Evolutionary conservation across 2,888 invertebrate genomes (phyloP).

Genomic region (Pseudococcus viburni): DNA sequence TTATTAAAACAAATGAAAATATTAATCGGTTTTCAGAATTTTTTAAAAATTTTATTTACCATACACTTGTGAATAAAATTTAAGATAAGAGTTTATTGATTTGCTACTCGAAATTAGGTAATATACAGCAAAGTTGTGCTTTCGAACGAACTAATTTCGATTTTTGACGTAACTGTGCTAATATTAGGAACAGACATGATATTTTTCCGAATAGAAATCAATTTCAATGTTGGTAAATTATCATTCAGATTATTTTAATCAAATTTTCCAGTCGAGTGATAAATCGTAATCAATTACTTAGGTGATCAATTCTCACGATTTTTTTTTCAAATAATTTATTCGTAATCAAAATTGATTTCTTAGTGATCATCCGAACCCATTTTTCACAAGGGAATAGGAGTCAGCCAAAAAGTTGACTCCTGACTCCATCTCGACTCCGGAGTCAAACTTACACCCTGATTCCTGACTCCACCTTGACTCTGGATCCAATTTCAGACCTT

Average conservation of each 20-base stretch:
- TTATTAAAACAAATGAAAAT: background rate
- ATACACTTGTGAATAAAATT: background rate
- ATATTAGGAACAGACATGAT: background rate
- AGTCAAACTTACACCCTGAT: too few species aligned
- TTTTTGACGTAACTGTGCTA: background rate
- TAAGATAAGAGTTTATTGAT: background rate
- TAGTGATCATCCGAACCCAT: too few species aligned
- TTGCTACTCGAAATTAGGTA: background rate
- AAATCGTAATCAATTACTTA: too few species aligned
- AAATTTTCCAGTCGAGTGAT: too few species aligned
- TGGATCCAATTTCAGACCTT: too few species aligned
- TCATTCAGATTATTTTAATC: background rate
- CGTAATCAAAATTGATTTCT: too few species aligned
- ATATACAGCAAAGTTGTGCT: background rate
- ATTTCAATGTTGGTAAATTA: background rate
- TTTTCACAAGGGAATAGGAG: too few species aligned
- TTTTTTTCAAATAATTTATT: too few species aligned
- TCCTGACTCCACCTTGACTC: too few species aligned
- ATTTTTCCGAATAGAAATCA: background rate
- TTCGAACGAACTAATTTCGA: background rate
- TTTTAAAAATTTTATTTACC: background rate
- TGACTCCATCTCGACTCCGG: too few species aligned
- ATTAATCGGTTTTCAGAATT: background rate
- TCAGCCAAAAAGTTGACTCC: too few species aligned
- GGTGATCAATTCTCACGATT: too few species aligned